These are phyloP conservation scores for Triplophysa yarkandensis DNA, from an alignment of 2,797 vertebrate genomes.

Conservation along the genomic window DNA sequence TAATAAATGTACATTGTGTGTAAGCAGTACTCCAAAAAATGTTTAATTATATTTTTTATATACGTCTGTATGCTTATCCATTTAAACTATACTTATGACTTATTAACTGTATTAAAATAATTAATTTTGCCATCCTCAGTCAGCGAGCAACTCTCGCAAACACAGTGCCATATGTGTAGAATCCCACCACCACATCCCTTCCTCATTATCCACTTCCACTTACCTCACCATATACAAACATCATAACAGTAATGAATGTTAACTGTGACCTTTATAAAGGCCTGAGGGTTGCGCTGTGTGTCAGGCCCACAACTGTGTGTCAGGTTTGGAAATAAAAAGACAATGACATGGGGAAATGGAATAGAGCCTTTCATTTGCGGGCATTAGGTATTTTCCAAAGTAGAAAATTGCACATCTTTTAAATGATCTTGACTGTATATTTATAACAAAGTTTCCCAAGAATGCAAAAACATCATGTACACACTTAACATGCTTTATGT, in stretches of 20 bases:
- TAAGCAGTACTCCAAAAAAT: too few relatives aligned
- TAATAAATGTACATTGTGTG: too few relatives aligned
- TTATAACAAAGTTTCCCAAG: neutral
- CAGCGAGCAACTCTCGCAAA: conserved; percentile 38
- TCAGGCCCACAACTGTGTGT: conserved; percentile 3
- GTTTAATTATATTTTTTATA: too few relatives aligned
- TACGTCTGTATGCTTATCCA: too few relatives aligned
- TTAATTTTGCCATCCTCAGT: too few relatives aligned
- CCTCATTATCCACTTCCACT: conserved; percentile 10
- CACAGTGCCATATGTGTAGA: neutral
- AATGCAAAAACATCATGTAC: neutral
- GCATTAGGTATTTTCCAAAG: neutral
- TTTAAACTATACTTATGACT: too few relatives aligned
- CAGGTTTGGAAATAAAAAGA: conserved; percentile 1
- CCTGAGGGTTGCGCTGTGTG: neutral
- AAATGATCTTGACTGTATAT: neutral
- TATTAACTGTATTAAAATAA: too few relatives aligned
- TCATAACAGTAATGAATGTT: conserved; percentile 25
- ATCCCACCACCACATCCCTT: conserved; percentile 21
- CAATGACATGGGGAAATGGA: neutral
- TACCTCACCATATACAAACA: conserved; percentile 22
- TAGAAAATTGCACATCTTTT: too few relatives aligned
- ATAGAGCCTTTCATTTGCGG: neutral
- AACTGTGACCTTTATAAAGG: conserved; percentile 32
- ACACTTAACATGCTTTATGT: too few relatives aligned